Base-by-base conservation (phyloP, 1,140 invertebrate species). In the Aphaenogaster floridana region DNA sequence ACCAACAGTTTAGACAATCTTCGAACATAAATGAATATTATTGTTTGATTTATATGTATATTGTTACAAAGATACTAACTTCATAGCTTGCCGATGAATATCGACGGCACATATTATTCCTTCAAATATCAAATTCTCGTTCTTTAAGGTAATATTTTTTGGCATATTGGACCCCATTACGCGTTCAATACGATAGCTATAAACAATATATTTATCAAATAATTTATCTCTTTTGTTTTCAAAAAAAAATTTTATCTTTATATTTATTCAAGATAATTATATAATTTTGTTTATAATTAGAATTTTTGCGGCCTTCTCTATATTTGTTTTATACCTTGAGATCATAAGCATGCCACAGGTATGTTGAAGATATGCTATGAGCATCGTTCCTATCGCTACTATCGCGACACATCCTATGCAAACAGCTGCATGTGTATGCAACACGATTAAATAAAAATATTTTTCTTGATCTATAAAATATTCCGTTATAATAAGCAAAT, bases 51-150 rank as follows among this genome's bases (percentile, higher is more conserved):
- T 17, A 28, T 28, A 13, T 13, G 42, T 42, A 48, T 9, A 61
- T 36, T 72, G 3, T 74, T 21, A 6, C 0, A 48, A 63, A 6
- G 3, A 77, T 68, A 69, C 9, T 13, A 54, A 81, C 78, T 57
- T 69, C 64, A 81, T 69, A n/a, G 48, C 78, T 57, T 57, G 5
- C 1, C 64, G 78, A 57, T 81, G 78, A 17, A 81, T 81, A 42
- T 81, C 64, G 4, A 81, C n/a, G 4, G 77, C 77, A 7, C 4
- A 45, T 13, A 34, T 71, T 45, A 81, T 34, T 5, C 21, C n/a
- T 9, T 57, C 17, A 48, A 3, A 28, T 28, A 69, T 45, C 2
- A 81, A 45, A 57, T 34, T 34, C 7, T 69, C 6, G 1, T 57
- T 17, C 1, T 17, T 42, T 8, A 28, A n/a, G 0, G 17, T 45